Evolutionary conservation across 1,140 invertebrate genomes (phyloP).

Genomic region (Macrobrachium rosenbergii): DNA sequence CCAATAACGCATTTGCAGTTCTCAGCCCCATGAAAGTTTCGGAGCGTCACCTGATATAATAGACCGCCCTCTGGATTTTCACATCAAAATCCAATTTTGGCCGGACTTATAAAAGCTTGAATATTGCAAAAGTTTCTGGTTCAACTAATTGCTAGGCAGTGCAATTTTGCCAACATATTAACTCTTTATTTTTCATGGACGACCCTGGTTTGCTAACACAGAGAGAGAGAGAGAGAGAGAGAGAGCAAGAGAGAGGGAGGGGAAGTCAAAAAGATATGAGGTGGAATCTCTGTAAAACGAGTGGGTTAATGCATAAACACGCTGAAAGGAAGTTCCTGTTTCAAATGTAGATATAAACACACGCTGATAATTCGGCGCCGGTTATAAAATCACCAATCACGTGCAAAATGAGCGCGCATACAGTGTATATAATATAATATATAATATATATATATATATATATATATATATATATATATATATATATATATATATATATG

Average conservation of each 20-base stretch:
- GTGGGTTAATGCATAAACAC: no score
- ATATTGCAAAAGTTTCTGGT: slow-evolving; percentile 25
- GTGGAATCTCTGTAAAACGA: no score
- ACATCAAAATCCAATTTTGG: slow-evolving; percentile 12
- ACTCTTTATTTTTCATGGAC: neutral
- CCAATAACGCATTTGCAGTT: no score
- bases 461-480: neutral
- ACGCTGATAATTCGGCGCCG: neutral
- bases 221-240: neutral
- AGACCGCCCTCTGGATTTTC: neutral
- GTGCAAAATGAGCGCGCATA: neutral
- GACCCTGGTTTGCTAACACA: neutral
- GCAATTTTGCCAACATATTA: slow-evolving; percentile 5
- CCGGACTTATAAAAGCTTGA: slow-evolving; percentile 15
- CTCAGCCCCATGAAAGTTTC: no score
- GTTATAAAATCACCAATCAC: neutral
- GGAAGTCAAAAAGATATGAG: no score
- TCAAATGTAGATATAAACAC: no score
- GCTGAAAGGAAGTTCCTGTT: no score
- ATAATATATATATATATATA: neutral
- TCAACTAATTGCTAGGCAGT: slow-evolving; percentile 12
- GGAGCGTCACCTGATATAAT: no score
- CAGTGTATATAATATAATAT: neutral
- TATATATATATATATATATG: neutral
- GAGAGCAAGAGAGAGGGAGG: no score